Evolutionary conservation across 2,888 invertebrate species (phyloP).

Genomic region (Chelonus formosanus): DNA sequence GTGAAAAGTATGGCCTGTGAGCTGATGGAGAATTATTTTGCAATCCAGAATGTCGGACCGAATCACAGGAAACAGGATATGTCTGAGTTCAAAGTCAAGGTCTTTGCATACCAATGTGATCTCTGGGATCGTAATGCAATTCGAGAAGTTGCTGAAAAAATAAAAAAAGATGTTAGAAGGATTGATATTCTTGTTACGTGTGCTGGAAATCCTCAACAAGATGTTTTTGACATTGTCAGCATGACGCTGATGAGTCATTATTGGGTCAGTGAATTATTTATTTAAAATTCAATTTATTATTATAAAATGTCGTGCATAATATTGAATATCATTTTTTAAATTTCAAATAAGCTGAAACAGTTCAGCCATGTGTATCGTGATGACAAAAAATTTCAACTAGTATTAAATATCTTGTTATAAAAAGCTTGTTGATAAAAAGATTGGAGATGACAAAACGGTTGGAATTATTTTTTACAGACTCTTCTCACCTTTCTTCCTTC

Average conservation of each 20-base stretch:
- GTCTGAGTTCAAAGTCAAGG: constrained; percentile 34
- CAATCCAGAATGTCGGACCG: constrained; percentile 42
- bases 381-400: too few species aligned
- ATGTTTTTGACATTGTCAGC: constrained; percentile 53
- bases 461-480: constrained; percentile 45
- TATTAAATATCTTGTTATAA: too few species aligned
- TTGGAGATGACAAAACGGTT: too few species aligned
- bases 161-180: constrained; percentile 53
- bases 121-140: constrained; percentile 51
- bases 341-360: too few species aligned
- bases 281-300: not conserved
- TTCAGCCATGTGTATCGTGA: too few species aligned
- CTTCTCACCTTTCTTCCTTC: constrained; percentile 58
- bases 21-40: constrained; percentile 37
- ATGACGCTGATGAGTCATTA: constrained; percentile 59
- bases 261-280: constrained; percentile 48
- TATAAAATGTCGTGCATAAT: not conserved
- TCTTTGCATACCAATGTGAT: constrained; percentile 52
- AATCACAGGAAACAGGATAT: constrained; percentile 42
- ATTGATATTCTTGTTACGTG: constrained; percentile 59
- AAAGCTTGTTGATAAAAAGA: too few species aligned
- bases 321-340: not conserved
- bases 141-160: constrained; percentile 46
- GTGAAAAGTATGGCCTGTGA: constrained; percentile 42
- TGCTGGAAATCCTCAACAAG: constrained; percentile 45